Base-by-base conservation (phyloP, 2,888 invertebrate species). In the Pristionchus arcanus region DNA sequence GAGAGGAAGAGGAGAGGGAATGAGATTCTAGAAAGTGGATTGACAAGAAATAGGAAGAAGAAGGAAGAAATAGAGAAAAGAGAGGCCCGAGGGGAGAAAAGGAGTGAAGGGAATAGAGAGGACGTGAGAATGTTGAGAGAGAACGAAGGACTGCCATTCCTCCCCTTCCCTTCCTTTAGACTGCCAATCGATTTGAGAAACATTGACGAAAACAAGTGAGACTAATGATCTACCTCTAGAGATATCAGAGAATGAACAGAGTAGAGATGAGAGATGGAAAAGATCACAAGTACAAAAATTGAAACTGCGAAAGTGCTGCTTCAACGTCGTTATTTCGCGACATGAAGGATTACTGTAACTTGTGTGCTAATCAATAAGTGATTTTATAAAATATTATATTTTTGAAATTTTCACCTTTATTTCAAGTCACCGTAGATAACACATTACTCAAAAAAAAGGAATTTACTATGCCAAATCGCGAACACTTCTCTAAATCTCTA, bases 91-190 rank as follows among this genome's bases (percentile, higher is more conserved):
- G 49, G 77, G 34, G 42, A 42, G 37, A 42, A 77, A n/a, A 77
- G 42, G 49, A n/a, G 13, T 16, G 42, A 16, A 77, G 77, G 77
- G 31, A 77, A 31, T 28, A 42, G 42, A 42, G 77, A 25, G 42
- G 77, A 77, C 42, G 77, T 77, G 77, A 77, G 77, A 77, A 77
- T 71, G 42, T 77, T 25, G 42, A 77, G 42, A 25, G 42, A 25
- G 77, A 77, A 77, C 77, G 77, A 42, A 31, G 77, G 77, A 77
- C 77, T 77, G 37, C n/a, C 77, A 37, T 77, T 42, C 42, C 77
- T 77, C 13, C 11, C 68, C 42, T 42, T 77, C 77, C 77, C 42
- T 77, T 77, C 77, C 77, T 42, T 16, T 42, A 13, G 25, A 16
- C 77, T 77, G 37, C 42, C 2, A 77, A 77, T 77, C 77, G 77